Evolutionary conservation across 1,140 invertebrate species (phyloP).

Genomic region (Saccostrea echinata): DNA sequence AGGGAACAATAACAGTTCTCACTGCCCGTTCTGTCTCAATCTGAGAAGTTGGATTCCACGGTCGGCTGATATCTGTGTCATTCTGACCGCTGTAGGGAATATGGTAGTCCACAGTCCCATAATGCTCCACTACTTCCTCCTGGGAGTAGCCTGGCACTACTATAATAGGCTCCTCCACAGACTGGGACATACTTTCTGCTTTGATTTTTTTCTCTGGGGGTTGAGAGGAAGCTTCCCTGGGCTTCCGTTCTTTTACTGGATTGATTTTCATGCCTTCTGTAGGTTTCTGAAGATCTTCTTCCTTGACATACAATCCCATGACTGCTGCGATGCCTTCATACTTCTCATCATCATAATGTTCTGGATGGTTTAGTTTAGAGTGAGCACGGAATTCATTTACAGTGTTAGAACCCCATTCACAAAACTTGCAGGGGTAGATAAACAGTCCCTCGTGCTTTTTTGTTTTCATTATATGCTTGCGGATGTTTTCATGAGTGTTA

Average conservation of each 20-base stretch:
- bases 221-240: constrained; percentile 23
- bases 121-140: constrained; percentile 23
- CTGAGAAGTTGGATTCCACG: constrained; percentile 16
- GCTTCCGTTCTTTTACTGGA: constrained; percentile 71
- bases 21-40: constrained; percentile 22
- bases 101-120: constrained; percentile 18
- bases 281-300: constrained; percentile 69
- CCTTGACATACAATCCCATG: constrained; percentile 72
- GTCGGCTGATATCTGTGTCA: background rate
- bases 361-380: constrained; percentile 82
- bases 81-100: background rate
- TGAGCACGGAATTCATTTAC: constrained; percentile 86
- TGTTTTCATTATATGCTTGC: constrained; percentile 91
- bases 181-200: background rate
- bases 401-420: constrained; percentile 84
- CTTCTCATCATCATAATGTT: constrained; percentile 69
- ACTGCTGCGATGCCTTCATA: constrained; percentile 71
- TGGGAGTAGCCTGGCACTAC: background rate
- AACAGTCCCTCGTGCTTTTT: constrained; percentile 87
- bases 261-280: constrained; percentile 73
- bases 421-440: constrained; percentile 88
- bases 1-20: constrained; percentile 12
- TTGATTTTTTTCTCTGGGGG: constrained; percentile 18
- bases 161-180: background rate
- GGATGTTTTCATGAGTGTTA: constrained; percentile 91